Percentiles rank a stretch among this genome's conserved stretches.
Conservation (phyloP, 2,113 vertebrate species). For the human region DNA sequence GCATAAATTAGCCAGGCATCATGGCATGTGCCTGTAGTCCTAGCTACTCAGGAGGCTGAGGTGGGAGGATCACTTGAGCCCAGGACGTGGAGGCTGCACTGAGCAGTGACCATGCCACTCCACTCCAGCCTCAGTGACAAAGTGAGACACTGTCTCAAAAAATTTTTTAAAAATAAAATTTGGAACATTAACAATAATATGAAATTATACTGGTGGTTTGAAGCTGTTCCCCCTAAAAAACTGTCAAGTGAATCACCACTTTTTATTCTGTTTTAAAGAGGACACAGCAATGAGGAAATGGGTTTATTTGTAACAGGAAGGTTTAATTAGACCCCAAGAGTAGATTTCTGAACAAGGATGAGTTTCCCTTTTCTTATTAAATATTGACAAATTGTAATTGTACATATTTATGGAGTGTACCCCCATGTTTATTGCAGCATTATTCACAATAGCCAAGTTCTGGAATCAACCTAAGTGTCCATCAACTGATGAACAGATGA, state of each 20-base stretch:
- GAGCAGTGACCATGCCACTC: no score
- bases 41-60: no score
- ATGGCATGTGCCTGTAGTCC: no score
- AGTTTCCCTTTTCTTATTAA: neutral
- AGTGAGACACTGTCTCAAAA: no score
- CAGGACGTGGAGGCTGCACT: no score
- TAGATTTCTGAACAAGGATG: neutral
- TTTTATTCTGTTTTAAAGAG: neutral
- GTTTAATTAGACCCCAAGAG: neutral
- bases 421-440: neutral
- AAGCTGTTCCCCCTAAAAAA: neutral
- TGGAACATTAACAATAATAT: neutral
- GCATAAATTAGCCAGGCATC: no score
- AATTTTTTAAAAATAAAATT: neutral
- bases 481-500: neutral
- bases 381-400: neutral
- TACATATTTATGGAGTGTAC: neutral
- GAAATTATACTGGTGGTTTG: neutral
- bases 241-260: neutral
- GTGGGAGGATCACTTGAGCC: no score
- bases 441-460: neutral
- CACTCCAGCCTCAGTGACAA: no score
- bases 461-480: neutral
- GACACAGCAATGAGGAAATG: neutral
- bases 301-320: neutral